Percentiles rank a stretch among this genome's conserved stretches.
These are phyloP conservation scores for Pipa parva DNA, from an alignment of 2,113 vertebrate species.

Conservation along the genomic window DNA sequence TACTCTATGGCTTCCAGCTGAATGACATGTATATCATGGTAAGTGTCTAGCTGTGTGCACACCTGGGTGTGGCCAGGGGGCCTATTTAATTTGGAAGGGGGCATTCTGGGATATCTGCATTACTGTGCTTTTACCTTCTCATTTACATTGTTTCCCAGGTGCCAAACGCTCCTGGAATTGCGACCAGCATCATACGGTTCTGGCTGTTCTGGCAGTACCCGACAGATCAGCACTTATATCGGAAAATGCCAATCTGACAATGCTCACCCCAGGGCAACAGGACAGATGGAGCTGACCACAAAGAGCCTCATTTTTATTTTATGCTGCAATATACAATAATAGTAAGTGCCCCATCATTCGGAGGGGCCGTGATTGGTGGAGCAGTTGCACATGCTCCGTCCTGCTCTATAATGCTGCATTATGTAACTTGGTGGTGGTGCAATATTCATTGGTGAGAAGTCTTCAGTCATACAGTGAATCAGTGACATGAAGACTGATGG, in stretches of 20 bases:
- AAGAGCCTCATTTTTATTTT: too few relatives aligned
- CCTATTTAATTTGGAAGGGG: neutral
- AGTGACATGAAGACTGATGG: too few relatives aligned
- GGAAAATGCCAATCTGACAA: slow-evolving; percentile 63
- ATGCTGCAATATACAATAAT: neutral
- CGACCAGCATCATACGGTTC: slow-evolving; percentile 81
- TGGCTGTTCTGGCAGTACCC: slow-evolving; percentile 80
- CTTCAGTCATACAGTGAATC: too few relatives aligned
- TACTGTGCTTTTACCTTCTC: neutral
- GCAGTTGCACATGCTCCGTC: neutral
- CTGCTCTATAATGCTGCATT: neutral
- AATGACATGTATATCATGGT: slow-evolving; percentile 79
- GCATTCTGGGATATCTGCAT: neutral
- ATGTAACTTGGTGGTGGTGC: neutral
- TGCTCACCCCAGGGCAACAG: neutral
- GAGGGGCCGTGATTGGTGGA: too few relatives aligned
- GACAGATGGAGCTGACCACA: neutral
- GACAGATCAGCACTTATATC: slow-evolving; percentile 49
- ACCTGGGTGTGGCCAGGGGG: neutral
- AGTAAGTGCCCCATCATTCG: too few relatives aligned
- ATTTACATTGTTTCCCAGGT: slow-evolving; percentile 61
- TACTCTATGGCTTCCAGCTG: slow-evolving; percentile 78
- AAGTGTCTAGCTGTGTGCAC: slow-evolving; percentile 36
- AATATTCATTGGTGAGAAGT: too few relatives aligned
- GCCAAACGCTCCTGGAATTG: slow-evolving; percentile 81